Evolutionary conservation across 2,888 invertebrate species (phyloP), one percentile per base, ranked within the genome.

Genomic region (Anodontia alba): DNA sequence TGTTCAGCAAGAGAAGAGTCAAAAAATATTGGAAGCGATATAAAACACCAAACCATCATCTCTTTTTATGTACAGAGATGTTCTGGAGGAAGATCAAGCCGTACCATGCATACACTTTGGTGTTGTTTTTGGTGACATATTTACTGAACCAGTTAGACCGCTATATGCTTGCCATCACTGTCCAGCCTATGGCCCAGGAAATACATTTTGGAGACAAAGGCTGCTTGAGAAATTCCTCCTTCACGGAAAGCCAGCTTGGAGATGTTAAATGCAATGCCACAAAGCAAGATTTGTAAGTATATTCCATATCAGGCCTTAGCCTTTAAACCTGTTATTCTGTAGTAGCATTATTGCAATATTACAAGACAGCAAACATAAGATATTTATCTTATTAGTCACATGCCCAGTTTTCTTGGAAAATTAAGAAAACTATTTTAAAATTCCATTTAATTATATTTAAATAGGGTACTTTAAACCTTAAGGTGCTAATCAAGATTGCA

Each of bases 111-210:
- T 94, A 92, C 78, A 92, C 92, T 23, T 86, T 94, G 69, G 36
- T 93, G 15, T 42, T 93, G 38, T 87, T 93, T 71, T 86, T 93
- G 38, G 38, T 93, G 42, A 90, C 93, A 0, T 94, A 93, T 81
- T 88, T 94, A 23, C 85, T 94, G 38, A 93, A 94, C 81, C 94
- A 94, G 85, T 87, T 94, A 33, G 93, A 94, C 81, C 85, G 93
- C 1, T 92, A 91, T 43, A 89, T 91, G 90, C 84, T 93, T 71
- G 91, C 92, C 66, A 92, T 94, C 72, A 91, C 92, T 5, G 86
- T 91, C 73, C 89, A 90, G 69, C 91, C 92, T 0, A 92, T 94
- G 87, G 91, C 93, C 0, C 93, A 93, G 79, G 93, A 93, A 29
- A 81, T 94, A 10, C 87, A 94, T 29, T 94, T 92, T 83, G 94